A percentile compares a stretch with the other conserved stretches of the same genome.
These are phyloP conservation scores for Bombus confusus DNA, from an alignment of 1,140 invertebrate genomes.

Conservation along the genomic window DNA sequence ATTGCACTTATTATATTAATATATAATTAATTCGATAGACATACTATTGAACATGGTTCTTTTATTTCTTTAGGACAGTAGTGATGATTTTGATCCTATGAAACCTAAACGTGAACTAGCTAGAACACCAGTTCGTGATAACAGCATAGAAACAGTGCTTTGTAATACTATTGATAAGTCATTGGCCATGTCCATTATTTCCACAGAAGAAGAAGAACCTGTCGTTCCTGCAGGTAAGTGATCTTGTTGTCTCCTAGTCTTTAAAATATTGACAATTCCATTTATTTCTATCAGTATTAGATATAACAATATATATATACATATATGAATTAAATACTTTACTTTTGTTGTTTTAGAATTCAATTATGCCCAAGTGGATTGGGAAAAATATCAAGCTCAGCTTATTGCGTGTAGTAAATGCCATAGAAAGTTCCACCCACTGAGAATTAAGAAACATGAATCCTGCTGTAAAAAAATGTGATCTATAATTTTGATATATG, in stretches of 20 bases:
- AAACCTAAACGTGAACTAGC: constrained; percentile 64
- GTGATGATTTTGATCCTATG: constrained; percentile 66
- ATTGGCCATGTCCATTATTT: not conserved
- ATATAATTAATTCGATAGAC: not conserved
- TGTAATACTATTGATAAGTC: not conserved
- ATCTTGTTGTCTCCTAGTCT: not conserved
- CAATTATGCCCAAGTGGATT: constrained; percentile 60
- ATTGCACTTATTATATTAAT: not conserved
- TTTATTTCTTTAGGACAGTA: not conserved
- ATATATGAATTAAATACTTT: not conserved
- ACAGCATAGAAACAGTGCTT: not conserved
- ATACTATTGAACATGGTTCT: not conserved
- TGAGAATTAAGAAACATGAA: constrained; percentile 67
- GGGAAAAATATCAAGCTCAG: constrained; percentile 62
- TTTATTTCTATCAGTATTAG: not conserved
- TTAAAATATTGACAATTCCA: not conserved
- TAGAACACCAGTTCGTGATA: constrained; percentile 57
- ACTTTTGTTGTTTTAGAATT: constrained; percentile 54
- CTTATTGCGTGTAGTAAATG: constrained; percentile 68
- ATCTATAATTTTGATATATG: not conserved
- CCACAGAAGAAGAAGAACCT: not conserved
- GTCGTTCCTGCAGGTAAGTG: not conserved
- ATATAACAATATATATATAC: not conserved
- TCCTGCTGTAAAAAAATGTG: constrained; percentile 62
- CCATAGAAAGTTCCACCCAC: constrained; percentile 66